A percentile compares a stretch with the other conserved stretches of the same genome.
These are phyloP conservation scores for Drosophila lacteicornis DNA, from an alignment of 1,140 invertebrate species.

Conservation along the genomic window DNA sequence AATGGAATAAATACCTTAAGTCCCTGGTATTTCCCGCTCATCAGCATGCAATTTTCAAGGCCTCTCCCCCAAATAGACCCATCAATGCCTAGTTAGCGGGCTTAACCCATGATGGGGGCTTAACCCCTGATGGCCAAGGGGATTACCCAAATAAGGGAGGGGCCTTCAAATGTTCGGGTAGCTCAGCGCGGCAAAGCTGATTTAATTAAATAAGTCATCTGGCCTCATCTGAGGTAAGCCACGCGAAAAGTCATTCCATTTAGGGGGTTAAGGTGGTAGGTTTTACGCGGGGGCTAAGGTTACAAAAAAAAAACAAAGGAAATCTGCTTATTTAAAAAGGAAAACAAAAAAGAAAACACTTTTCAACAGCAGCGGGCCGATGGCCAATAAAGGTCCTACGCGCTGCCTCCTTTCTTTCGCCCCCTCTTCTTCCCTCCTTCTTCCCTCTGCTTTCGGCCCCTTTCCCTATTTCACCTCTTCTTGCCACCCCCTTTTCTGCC, in stretches of 20 bases:
- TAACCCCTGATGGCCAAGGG: constrained; percentile 21
- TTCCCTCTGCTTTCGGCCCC: background rate
- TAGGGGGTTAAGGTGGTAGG: constrained; percentile 43
- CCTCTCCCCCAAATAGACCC: background rate
- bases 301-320: constrained; percentile 41
- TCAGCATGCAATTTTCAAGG: constrained; percentile 7
- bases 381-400: constrained; percentile 69
- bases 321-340: constrained; percentile 74
- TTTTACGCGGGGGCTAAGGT: constrained; percentile 1
- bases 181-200: constrained; percentile 49
- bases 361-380: constrained; percentile 48
- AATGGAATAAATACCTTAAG: background rate
- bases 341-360: constrained; percentile 52
- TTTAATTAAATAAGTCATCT: constrained; percentile 80
- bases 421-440: background rate
- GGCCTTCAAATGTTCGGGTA: constrained; percentile 35
- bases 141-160: background rate
- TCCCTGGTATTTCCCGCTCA: constrained; percentile 16
- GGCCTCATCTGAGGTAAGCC: constrained; percentile 64
- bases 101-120: constrained; percentile 22
- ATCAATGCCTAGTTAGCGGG: constrained; percentile 35
- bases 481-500: background rate
- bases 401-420: constrained; percentile 1
- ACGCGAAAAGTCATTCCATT: constrained; percentile 72
- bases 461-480: constrained; percentile 1